Evolutionary conservation across 1,140 invertebrate species (phyloP).

Genomic region (Doryteuthis pealeii): DNA sequence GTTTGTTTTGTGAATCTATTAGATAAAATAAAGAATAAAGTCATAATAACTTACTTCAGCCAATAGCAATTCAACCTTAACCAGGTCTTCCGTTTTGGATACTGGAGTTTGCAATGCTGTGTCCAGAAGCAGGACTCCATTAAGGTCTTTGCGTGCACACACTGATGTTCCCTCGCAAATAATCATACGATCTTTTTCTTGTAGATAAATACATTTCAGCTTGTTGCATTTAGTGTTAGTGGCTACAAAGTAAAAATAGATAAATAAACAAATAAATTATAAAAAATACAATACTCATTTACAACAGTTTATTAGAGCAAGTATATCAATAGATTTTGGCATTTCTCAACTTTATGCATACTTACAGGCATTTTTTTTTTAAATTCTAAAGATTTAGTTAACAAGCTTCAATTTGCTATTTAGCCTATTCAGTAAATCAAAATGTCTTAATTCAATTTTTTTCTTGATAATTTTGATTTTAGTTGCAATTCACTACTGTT

Average conservation of each 20-base stretch:
- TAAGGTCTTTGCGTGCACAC: conserved; percentile 83
- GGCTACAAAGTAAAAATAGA: conserved; percentile 55
- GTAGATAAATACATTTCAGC: conserved; percentile 73
- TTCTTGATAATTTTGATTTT: no score
- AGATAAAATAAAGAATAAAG: background rate
- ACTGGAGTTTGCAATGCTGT: conserved; percentile 83
- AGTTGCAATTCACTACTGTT: no score
- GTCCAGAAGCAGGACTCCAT: conserved; percentile 83
- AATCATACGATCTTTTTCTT: conserved; percentile 77
- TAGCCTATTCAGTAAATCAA: no score
- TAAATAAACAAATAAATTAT: background rate
- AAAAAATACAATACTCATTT: background rate
- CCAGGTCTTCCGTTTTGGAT: conserved; percentile 69
- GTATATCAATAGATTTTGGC: no score
- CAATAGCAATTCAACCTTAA: conserved; percentile 80
- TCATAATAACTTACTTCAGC: conserved; percentile 70
- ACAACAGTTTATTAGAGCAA: background rate
- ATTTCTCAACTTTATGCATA: no score
- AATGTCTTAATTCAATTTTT: no score
- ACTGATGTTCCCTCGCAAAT: conserved; percentile 78
- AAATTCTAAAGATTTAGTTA: no score
- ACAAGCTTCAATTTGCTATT: no score
- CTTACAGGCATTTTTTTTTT: no score
- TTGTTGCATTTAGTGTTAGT: conserved; percentile 60
- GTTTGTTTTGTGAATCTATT: no score